Evolutionary conservation across 64 coral and sea anemone species (phyloP), one percentile per base, ranked within the genome.

Genomic region (Porites lutea): DNA sequence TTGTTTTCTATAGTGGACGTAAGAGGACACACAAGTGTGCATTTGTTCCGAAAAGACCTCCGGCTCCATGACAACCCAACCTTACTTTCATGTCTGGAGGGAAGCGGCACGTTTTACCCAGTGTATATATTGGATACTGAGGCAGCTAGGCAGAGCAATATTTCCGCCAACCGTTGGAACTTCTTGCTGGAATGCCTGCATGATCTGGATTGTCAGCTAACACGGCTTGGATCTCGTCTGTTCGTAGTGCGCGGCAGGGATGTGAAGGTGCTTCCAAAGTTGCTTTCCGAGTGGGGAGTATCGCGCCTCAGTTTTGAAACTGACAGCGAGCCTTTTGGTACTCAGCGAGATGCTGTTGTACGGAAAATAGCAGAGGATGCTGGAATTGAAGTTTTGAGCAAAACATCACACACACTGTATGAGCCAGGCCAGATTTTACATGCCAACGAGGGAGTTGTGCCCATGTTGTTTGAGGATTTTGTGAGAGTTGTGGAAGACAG

Each of bases 11-110:
- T 12, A 83, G 80, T 48, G 44, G 16, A 50, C 4, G 3, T 51
- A 87, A 87, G 71, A 44, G 27, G 53, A 55, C 50, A 87, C 84
- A 87, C 49, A 4, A 87, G 90, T 86, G 45, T 96, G 54, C 94
- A 92, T 11, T 96, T 90, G 94, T 96, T 96, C 73, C 86, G 94
- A 46, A 96, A 96, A 69, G 94, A 92, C 67, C 85, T 96, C 21
- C 67, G 94, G 16, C 90, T 96, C 13, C 94, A 96, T 64, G 94
- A 96, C 90, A 96, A 96, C 74, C 94, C 94, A 75, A 86, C 59
- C 80, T 45, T 95, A 48, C 78, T 67, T 88, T 8, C 60, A 59
- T 83, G 80, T 65, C 47, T 83, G 58, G 46, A 83, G 48, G 62
- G 44, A 3, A 83, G 80, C 21, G 61, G 65, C 16, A 92, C 84